A percentile compares a stretch with the other conserved stretches of the same genome.
phyloP scores from a whole-genome alignment of 2,113 vertebrate genomes.

The Callipepla californica region DNA sequence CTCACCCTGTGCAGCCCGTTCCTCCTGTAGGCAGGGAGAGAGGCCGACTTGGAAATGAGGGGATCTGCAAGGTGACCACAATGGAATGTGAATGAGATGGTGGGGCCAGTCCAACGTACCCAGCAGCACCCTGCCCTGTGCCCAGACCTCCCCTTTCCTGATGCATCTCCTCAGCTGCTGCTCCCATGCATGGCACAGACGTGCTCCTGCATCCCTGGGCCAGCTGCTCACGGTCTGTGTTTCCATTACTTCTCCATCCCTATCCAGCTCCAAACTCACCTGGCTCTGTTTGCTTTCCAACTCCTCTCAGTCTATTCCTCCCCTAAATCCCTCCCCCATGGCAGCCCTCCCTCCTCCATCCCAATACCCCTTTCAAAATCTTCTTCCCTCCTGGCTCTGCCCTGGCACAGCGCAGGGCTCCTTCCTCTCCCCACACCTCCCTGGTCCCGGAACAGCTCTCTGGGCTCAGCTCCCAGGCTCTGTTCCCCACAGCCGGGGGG shows the following conservation, averaged over 20 bases:
- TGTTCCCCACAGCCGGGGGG: not conserved
- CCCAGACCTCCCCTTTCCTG: not conserved
- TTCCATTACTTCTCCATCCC: not conserved
- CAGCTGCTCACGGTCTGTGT: not conserved
- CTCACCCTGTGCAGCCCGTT: conserved; percentile 94
- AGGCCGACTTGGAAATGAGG: conserved; percentile 93
- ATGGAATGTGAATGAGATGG: not conserved
- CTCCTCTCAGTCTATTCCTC: not conserved
- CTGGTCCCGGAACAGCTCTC: not conserved
- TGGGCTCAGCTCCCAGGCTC: not conserved
- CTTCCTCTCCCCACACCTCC: not conserved
- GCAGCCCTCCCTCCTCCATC: not conserved
- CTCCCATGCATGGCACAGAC: not conserved
- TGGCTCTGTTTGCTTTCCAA: not conserved
- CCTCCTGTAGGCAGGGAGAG: conserved; percentile 94
- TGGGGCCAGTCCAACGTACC: not conserved
- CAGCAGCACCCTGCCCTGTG: not conserved
- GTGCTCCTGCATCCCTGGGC: not conserved
- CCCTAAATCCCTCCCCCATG: not conserved
- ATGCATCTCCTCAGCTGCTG: not conserved
- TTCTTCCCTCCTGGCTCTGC: not conserved
- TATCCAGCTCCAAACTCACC: not conserved
- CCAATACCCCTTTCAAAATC: not conserved
- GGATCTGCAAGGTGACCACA: conserved; percentile 83
- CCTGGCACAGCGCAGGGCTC: not conserved